Conservation (phyloP, 2,888 invertebrate species). For the Carabus problematicus region DNA sequence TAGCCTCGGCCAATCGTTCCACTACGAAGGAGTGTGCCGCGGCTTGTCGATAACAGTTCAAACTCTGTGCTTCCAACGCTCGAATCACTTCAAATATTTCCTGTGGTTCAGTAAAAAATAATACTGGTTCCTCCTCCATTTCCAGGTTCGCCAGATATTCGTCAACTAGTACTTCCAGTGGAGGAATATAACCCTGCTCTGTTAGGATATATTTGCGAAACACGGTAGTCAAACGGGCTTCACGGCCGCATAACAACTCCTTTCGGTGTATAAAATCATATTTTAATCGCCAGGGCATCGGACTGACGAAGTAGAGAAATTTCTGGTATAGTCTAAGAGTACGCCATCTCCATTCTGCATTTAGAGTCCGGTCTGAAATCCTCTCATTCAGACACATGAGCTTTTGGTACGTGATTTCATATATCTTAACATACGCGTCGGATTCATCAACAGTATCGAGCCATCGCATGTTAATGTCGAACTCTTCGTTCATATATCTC, state of each 20-base stretch:
- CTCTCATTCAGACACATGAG: constrained; percentile 58
- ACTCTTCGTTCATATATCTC: no score
- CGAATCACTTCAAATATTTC: constrained; percentile 67
- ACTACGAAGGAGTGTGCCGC: constrained; percentile 65
- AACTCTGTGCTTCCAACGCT: constrained; percentile 68
- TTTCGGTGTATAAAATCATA: constrained; percentile 57
- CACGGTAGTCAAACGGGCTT: constrained; percentile 47
- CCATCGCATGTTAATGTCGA: no score
- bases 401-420: constrained; percentile 49
- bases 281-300: constrained; percentile 65
- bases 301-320: constrained; percentile 73
- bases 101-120: constrained; percentile 65
- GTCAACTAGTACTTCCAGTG: constrained; percentile 57
- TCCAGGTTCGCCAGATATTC: constrained; percentile 61
- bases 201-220: constrained; percentile 50
- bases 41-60: constrained; percentile 68
- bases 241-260: constrained; percentile 23
- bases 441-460: neutral
- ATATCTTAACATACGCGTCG: constrained; percentile 47
- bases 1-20: constrained; percentile 60
- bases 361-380: constrained; percentile 50
- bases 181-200: constrained; percentile 50
- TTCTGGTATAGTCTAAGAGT: constrained; percentile 71
- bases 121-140: constrained; percentile 60
- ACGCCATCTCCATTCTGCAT: constrained; percentile 67